Evolutionary conservation across 1,140 invertebrate species (phyloP).

Genomic region (Saxidomus purpurata): DNA sequence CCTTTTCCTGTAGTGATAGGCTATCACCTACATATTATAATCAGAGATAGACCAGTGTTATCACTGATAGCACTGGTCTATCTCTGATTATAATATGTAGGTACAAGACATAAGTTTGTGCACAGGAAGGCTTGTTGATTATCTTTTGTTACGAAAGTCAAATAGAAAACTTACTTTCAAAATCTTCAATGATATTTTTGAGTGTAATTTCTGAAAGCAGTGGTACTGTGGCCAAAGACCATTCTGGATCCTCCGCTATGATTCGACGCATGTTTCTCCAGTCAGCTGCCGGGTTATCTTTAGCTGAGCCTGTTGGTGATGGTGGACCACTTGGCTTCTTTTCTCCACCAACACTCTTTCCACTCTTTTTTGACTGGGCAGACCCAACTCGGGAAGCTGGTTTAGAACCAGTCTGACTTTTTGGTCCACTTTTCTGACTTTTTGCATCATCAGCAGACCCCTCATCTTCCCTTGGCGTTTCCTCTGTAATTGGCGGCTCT

Average conservation of each 20-base stretch:
- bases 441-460: slow-evolving; percentile 74
- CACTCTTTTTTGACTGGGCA: slow-evolving; percentile 79
- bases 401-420: slow-evolving; percentile 77
- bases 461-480: slow-evolving; percentile 61
- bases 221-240: slow-evolving; percentile 86
- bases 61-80: too few relatives aligned
- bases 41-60: too few relatives aligned
- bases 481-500: slow-evolving; percentile 67
- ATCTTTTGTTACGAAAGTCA: not conserved
- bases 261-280: slow-evolving; percentile 86
- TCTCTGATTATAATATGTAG: too few relatives aligned
- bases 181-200: slow-evolving; percentile 84
- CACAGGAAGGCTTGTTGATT: too few relatives aligned
- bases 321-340: slow-evolving; percentile 70
- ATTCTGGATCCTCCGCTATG: slow-evolving; percentile 87
- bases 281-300: slow-evolving; percentile 84
- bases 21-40: too few relatives aligned
- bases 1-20: too few relatives aligned
- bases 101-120: too few relatives aligned
- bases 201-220: slow-evolving; percentile 83
- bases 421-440: slow-evolving; percentile 75
- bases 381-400: slow-evolving; percentile 74
- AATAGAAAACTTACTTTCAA: slow-evolving; percentile 84
- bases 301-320: slow-evolving; percentile 74
- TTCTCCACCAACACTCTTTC: slow-evolving; percentile 69